A percentile compares a stretch with the other conserved stretches of the same genome.
These are phyloP conservation scores for Patella ulyssiponensis DNA, from an alignment of 2,888 invertebrate genomes.

Conservation along the genomic window DNA sequence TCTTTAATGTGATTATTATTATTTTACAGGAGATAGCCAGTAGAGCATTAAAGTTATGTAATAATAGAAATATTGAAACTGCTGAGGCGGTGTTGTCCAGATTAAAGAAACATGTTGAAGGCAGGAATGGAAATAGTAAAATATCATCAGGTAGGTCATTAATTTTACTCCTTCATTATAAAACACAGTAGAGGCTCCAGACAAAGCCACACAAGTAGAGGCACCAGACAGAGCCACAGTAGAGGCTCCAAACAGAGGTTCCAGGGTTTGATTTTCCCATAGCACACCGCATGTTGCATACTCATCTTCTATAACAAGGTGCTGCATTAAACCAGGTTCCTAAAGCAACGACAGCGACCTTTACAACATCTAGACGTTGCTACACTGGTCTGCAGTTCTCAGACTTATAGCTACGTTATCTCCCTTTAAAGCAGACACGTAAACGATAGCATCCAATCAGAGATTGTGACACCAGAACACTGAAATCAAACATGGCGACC, in stretches of 20 bases:
- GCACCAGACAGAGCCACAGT: background rate
- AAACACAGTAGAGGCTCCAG: background rate
- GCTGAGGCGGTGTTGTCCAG: conserved; percentile 32
- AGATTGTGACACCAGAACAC: too few species aligned
- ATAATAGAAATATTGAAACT: conserved; percentile 29
- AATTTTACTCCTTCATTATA: background rate
- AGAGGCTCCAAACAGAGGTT: background rate
- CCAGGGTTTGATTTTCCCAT: background rate
- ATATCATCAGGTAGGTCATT: conserved; percentile 13
- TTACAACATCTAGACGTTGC: too few species aligned
- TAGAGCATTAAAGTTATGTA: conserved; percentile 39
- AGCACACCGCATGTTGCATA: too few species aligned
- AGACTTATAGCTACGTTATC: too few species aligned
- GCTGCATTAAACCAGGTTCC: too few species aligned
- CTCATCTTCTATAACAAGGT: too few species aligned
- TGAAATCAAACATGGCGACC: too few species aligned
- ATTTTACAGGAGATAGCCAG: conserved; percentile 44
- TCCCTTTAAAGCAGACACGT: too few species aligned
- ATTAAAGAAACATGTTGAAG: conserved; percentile 19
- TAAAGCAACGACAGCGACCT: too few species aligned
- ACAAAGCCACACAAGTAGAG: too few species aligned
- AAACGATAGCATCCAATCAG: too few species aligned
- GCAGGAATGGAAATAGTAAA: conserved; percentile 29
- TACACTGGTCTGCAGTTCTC: too few species aligned
- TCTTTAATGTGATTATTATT: background rate